Conservation (phyloP, 2,113 vertebrate genomes). For the Marcusenius ussheri region DNA sequence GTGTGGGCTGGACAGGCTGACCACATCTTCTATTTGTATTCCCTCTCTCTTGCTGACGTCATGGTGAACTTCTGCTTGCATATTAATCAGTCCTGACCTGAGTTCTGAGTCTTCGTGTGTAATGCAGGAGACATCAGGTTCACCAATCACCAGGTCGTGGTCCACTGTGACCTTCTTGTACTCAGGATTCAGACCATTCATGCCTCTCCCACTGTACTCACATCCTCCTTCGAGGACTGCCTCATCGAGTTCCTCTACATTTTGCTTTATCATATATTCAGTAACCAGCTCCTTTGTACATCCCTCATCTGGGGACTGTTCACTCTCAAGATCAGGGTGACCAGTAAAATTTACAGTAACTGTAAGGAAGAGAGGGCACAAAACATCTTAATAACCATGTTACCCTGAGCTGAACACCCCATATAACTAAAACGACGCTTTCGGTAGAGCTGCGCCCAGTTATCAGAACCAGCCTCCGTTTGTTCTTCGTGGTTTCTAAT, state of each 20-base stretch:
- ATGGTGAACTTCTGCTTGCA: background rate
- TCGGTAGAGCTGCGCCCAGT: background rate
- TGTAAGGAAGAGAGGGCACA: background rate
- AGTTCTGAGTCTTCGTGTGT: background rate
- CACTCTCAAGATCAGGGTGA: background rate
- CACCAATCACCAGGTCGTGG: background rate
- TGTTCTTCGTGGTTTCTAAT: background rate
- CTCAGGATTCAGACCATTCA: background rate
- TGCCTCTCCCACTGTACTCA: background rate
- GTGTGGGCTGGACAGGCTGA: slow-evolving; percentile 5
- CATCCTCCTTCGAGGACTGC: background rate
- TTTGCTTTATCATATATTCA: background rate
- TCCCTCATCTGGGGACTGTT: background rate
- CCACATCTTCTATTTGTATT: background rate
- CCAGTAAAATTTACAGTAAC: background rate
- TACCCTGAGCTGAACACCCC: background rate
- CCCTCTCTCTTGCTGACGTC: background rate
- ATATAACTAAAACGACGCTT: background rate
- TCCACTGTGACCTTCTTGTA: background rate
- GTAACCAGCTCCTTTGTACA: background rate
- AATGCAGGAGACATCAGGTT: background rate
- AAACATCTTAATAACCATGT: background rate
- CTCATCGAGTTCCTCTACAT: background rate
- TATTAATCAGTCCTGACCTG: background rate
- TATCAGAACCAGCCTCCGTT: background rate